Evolutionary conservation across 2,113 vertebrate species (phyloP).

Genomic region (Lathamus discolor): DNA sequence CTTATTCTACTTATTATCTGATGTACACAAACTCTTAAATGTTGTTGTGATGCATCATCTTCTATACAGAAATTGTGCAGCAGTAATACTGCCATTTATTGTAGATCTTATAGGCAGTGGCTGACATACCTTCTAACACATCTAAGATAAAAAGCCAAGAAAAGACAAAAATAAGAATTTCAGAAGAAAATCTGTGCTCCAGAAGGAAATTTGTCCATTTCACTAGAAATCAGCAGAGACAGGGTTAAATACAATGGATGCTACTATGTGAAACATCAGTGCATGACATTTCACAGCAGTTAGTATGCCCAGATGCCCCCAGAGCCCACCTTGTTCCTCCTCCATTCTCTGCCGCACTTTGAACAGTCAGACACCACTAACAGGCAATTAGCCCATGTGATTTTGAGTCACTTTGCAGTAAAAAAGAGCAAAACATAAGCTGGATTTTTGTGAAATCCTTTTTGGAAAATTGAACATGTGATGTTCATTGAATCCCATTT

Average conservation of each 20-base stretch:
- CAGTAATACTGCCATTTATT: not conserved
- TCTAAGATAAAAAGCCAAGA: not conserved
- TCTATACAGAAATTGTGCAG: not conserved
- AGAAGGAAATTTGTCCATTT: not conserved
- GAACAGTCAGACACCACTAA: conserved; percentile 39
- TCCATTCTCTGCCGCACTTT: conserved; percentile 52
- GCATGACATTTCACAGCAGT: conserved; percentile 51
- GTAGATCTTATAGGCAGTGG: not conserved
- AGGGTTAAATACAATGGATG: conserved; percentile 19
- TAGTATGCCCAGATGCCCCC: conserved; percentile 37
- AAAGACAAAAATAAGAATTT: not conserved
- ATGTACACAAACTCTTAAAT: not conserved
- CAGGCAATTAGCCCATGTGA: conserved; percentile 24
- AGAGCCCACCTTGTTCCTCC: conserved; percentile 39
- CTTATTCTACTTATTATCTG: not conserved
- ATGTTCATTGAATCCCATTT: conserved; percentile 50
- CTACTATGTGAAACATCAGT: conserved; percentile 42
- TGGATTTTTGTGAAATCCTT: conserved; percentile 50
- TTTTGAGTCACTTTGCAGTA: conserved; percentile 53
- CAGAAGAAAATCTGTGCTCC: not conserved
- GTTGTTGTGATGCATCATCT: not conserved
- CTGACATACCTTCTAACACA: not conserved
- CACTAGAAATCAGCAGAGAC: not conserved
- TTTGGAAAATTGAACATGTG: conserved; percentile 45
- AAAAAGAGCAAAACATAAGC: conserved; percentile 31